Conservation (phyloP, 2,888 invertebrate genomes). For the Sussaba pulchella region DNA sequence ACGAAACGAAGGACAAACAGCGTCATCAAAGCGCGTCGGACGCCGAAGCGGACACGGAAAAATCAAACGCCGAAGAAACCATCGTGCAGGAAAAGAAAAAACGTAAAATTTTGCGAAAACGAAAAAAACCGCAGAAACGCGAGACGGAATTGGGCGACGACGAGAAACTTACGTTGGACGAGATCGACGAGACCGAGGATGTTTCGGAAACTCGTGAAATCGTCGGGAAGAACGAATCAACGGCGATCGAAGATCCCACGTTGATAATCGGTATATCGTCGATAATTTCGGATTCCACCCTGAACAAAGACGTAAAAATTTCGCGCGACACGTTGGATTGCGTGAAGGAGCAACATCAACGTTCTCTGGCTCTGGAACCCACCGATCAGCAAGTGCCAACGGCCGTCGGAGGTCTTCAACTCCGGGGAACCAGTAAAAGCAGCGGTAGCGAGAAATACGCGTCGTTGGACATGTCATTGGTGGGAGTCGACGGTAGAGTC, state of each 20-base stretch:
- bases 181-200: conserved; percentile 73
- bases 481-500: conserved; percentile 63
- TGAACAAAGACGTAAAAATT: conserved; percentile 67
- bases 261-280: conserved; percentile 62
- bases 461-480: conserved; percentile 54
- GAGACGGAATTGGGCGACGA: conserved; percentile 65
- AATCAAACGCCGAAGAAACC: conserved; percentile 86
- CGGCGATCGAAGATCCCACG: conserved; percentile 60
- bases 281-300: conserved; percentile 62
- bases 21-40: conserved; percentile 79
- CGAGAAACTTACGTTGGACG: conserved; percentile 71
- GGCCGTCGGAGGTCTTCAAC: conserved; percentile 61
- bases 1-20: conserved; percentile 56
- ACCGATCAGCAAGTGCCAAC: conserved; percentile 79
- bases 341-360: conserved; percentile 77
- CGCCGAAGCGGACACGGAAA: conserved; percentile 84
- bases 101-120: conserved; percentile 88
- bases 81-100: conserved; percentile 85
- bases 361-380: conserved; percentile 77
- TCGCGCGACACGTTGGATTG: conserved; percentile 77
- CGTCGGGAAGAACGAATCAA: conserved; percentile 69
- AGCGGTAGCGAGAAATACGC: conserved; percentile 65
- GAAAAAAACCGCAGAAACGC: conserved; percentile 86
- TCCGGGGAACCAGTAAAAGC: conserved; percentile 76
- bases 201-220: conserved; percentile 72